Base-by-base conservation (phyloP, 2,797 vertebrate genomes). In the Neosalanx taihuensis region DNA sequence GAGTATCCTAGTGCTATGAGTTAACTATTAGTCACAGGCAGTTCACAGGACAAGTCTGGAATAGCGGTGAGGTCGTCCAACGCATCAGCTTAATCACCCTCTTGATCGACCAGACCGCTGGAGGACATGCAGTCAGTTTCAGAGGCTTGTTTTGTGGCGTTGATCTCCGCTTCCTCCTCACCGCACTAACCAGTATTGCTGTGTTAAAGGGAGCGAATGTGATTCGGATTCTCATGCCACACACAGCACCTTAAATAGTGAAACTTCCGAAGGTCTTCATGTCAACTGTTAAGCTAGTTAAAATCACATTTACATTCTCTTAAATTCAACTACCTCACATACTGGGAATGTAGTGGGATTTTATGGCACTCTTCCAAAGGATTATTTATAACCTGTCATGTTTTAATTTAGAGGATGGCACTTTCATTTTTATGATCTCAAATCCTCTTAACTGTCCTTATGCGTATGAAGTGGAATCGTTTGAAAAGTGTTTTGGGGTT, bases 11-110 rank as follows among this genome's bases (percentile, higher is more conserved):
- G 68, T 69, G 57, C 68, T 57, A 69, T 12, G 26, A 35, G 68
- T 57, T 46, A 69, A 59, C 68, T 60, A 69, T 60, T 60, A 61
- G 68, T 69, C 35, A 60, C 68, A 69, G 56, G 30, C 51, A 57
- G 26, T 68, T 51, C 68, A 60, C 68, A 37, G 67, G n/a, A 58
- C 53, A 59, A 60, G 57, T 41, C 33, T 60, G 68, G 23, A 69
- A 60, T 57, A 60, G 33, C 68, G 29, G 33, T 31, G 66, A 33
- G 26, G 13, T 29, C 64, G 10, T 59, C 6, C 23, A n/a, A 7
- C 23, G 2, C n/a, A 60, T 23, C 58, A 3, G 26, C 58, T 60
- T 60, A 7, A 29, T 29, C 29, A 12, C n/a, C 29, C 20, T 23
- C 26, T 60, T 26, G 20, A 60, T 23, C 20, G 35, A 7, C 9